phyloP scores from a whole-genome alignment of 2,797 vertebrate genomes.

The Chaetophractus vellerosus region DNA sequence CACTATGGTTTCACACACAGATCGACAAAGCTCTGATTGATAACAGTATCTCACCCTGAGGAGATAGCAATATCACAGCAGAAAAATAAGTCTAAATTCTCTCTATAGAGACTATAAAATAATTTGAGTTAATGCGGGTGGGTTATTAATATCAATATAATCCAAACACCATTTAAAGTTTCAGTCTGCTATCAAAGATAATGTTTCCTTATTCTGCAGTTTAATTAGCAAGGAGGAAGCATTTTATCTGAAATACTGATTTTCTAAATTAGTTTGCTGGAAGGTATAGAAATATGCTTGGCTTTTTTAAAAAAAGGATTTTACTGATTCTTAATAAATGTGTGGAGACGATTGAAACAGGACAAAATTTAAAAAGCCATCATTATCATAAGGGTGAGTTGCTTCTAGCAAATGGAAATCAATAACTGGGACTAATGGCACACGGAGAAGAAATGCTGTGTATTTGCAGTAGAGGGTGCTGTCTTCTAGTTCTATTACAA shows the following conservation, averaged over 20 bases:
- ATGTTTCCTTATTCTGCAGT: conserved; percentile 77
- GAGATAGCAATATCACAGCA: conserved; percentile 38
- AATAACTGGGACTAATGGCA: neutral
- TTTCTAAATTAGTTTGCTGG: conserved; percentile 85
- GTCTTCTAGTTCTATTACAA: conserved; percentile 89
- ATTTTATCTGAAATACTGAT: conserved; percentile 82
- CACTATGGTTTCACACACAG: neutral
- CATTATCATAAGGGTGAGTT: neutral
- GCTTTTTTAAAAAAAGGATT: neutral
- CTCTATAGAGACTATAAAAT: conserved; percentile 58
- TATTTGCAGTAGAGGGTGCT: conserved; percentile 91
- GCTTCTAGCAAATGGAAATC: conserved; percentile 58
- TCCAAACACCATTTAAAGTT: conserved; percentile 48
- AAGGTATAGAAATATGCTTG: conserved; percentile 71
- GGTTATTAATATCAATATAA: conserved; percentile 37
- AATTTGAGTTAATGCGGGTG: neutral
- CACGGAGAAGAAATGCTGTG: conserved; percentile 6
- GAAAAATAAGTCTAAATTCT: conserved; percentile 73
- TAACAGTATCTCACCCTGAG: conserved; percentile 55
- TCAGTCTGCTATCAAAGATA: conserved; percentile 67
- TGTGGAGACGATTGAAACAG: conserved; percentile 62
- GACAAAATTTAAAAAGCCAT: neutral
- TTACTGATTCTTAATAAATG: conserved; percentile 62
- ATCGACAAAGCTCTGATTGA: conserved; percentile 42
- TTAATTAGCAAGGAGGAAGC: conserved; percentile 85